A percentile compares a stretch with the other conserved stretches of the same genome.
Evolutionary conservation across 2,888 invertebrate species (phyloP).

Genomic region (Ophonus ardosiacus): DNA sequence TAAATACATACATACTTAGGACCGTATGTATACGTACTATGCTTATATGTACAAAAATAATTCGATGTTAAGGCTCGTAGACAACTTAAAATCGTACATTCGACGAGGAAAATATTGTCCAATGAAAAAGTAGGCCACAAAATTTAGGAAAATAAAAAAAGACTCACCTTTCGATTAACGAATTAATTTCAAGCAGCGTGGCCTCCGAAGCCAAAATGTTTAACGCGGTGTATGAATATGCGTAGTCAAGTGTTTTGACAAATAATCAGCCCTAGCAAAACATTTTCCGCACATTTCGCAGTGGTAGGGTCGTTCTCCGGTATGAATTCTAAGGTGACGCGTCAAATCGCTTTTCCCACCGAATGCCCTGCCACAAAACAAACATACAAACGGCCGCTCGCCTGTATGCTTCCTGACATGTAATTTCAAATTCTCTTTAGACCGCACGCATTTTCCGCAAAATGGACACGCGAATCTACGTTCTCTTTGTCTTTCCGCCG

Average conservation of each 20-base stretch:
- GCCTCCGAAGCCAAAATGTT: slow-evolving; percentile 64
- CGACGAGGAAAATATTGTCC: slow-evolving; percentile 19
- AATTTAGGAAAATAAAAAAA: slow-evolving; percentile 8
- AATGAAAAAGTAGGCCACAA: slow-evolving; percentile 11
- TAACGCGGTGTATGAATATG: slow-evolving; percentile 87
- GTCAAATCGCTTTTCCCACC: slow-evolving; percentile 93
- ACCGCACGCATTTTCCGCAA: slow-evolving; percentile 92
- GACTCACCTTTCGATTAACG: neutral
- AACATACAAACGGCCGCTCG: slow-evolving; percentile 92
- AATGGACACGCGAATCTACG: slow-evolving; percentile 90
- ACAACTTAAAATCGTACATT: slow-evolving; percentile 40
- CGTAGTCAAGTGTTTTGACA: slow-evolving; percentile 93
- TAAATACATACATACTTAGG: slow-evolving; percentile 43
- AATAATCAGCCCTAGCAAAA: slow-evolving; percentile 93
- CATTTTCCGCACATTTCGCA: slow-evolving; percentile 95
- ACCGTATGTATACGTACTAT: slow-evolving; percentile 30
- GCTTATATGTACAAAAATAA: slow-evolving; percentile 36
- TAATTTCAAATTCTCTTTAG: slow-evolving; percentile 91
- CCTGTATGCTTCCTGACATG: slow-evolving; percentile 93
- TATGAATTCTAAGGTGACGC: slow-evolving; percentile 91
- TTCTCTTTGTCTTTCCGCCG: slow-evolving; percentile 82
- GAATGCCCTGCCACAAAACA: slow-evolving; percentile 92
- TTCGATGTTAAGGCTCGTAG: slow-evolving; percentile 59
- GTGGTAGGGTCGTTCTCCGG: slow-evolving; percentile 93
- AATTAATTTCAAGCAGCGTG: neutral